Evolutionary conservation across 2,888 invertebrate species (phyloP), one percentile per base, ranked within the genome.

Genomic region (Synanthedon vespiformis): DNA sequence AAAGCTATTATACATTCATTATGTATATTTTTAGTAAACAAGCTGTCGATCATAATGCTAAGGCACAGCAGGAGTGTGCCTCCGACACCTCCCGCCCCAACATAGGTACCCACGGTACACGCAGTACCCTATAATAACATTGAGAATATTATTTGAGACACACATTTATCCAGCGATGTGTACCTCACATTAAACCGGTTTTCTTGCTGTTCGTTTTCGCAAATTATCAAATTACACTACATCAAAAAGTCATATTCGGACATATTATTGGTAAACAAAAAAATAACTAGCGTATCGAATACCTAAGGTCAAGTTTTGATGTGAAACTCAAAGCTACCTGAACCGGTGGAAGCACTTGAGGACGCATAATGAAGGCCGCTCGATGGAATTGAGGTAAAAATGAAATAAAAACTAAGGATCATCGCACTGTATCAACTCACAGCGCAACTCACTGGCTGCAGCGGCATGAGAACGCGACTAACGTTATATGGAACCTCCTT

Each of bases 11-110:
- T 86, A 87, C 77, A 87, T 87, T 86, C 87, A 87, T 87, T 87
- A 86, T 87, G 86, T 86, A 86, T 85, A 86, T 84, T 86, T 87
- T 87, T 83, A 81, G 87, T 87, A 87, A 87, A 86, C 86, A 87
- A 84, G 83, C 84, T 87, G 86, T 87, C 86, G 84, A 82, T 86
- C 84, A 87, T 86, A 87, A 87, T 86, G 78, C 77, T 64, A 66
- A 60, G 64, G 70, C 84, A 68, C 86, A 68, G 82, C 79, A 78
- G 86, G 85, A 69, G 65, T 77, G 70, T 68, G 73, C 70, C 75
- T 78, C 83, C 71, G 78, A 76, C 74, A 77, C 78, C 76, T 81
- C 76, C 78, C 72, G 67, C 71, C 70, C 65, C 65, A 63, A 70
- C 34, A 34, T 34, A 34, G 34, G 34, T 34, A 34, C 70, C 65